Evolutionary conservation across 1,140 invertebrate species (phyloP).

Genomic region (Drosophila rufa): DNA sequence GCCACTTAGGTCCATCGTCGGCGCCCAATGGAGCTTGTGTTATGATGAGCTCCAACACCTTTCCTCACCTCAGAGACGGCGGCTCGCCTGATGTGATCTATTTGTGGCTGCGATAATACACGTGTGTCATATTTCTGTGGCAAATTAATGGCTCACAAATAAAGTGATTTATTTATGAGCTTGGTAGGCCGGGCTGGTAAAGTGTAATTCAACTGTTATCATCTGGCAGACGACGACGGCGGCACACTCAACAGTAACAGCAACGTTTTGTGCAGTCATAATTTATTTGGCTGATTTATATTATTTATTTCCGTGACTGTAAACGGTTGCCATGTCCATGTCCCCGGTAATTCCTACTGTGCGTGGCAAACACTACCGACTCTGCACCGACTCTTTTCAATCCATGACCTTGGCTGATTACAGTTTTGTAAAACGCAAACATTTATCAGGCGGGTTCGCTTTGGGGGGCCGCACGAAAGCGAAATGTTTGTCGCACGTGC

Average conservation of each 20-base stretch:
- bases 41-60: conserved; percentile 9
- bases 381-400: background rate
- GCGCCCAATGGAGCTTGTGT: background rate
- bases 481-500: conserved; percentile 51
- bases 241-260: conserved; percentile 1
- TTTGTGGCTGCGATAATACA: conserved; percentile 10
- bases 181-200: background rate
- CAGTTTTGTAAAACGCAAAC: conserved; percentile 48
- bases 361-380: conserved; percentile 24
- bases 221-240: background rate
- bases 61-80: background rate
- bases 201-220: conserved; percentile 24
- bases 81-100: conserved; percentile 12
- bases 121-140: conserved; percentile 28
- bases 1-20: conserved; percentile 31
- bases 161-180: conserved; percentile 33
- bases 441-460: conserved; percentile 25
- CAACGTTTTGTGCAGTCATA: conserved; percentile 14
- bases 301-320: conserved; percentile 50
- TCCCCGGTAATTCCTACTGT: conserved; percentile 21
- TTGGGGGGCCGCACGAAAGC: conserved; percentile 26
- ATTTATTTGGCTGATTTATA: conserved; percentile 37
- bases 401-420: conserved; percentile 41
- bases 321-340: conserved; percentile 15
- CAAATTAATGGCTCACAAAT: conserved; percentile 29